A percentile compares a stretch with the other conserved stretches of the same genome.
Evolutionary conservation across 2,113 vertebrate genomes (phyloP).

Genomic region (Synchiropus splendidus): DNA sequence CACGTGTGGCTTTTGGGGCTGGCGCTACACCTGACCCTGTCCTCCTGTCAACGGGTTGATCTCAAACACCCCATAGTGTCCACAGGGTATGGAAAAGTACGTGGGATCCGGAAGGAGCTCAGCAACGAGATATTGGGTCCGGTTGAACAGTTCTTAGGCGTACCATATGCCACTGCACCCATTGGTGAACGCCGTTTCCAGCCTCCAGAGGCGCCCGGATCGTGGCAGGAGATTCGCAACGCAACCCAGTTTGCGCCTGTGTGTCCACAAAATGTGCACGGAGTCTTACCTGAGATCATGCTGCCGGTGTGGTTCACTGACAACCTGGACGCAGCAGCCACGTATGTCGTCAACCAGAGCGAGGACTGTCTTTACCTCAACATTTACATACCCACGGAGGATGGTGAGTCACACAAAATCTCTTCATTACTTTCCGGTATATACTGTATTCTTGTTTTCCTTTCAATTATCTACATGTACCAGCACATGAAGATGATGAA

Average conservation of each 20-base stretch:
- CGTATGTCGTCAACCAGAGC: conserved; percentile 86
- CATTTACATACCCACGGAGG: conserved; percentile 86
- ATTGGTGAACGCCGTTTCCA: conserved; percentile 82
- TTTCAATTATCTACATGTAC: no score
- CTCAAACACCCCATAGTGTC: conserved; percentile 75
- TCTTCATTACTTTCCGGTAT: no score
- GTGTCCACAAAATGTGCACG: conserved; percentile 86
- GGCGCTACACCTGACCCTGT: conserved; percentile 63
- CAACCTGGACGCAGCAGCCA: conserved; percentile 82
- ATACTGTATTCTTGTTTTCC: no score
- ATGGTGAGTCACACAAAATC: conserved; percentile 74
- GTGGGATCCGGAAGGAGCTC: conserved; percentile 77
- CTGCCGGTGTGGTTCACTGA: conserved; percentile 90
- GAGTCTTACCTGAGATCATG: conserved; percentile 86
- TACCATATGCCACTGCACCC: conserved; percentile 84
- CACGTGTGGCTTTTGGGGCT: conserved; percentile 70
- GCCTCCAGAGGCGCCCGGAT: conserved; percentile 83
- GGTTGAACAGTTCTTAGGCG: conserved; percentile 81
- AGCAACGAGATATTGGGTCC: conserved; percentile 88
- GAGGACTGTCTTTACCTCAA: conserved; percentile 93
- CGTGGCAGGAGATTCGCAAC: conserved; percentile 84
- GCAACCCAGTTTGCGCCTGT: conserved; percentile 83
- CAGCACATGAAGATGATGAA: no score
- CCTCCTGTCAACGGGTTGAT: conserved; percentile 71
- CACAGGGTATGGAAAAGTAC: conserved; percentile 80